phyloP scores from a whole-genome alignment of 2,113 vertebrate species.

The Neodontobutis hainanensis region DNA sequence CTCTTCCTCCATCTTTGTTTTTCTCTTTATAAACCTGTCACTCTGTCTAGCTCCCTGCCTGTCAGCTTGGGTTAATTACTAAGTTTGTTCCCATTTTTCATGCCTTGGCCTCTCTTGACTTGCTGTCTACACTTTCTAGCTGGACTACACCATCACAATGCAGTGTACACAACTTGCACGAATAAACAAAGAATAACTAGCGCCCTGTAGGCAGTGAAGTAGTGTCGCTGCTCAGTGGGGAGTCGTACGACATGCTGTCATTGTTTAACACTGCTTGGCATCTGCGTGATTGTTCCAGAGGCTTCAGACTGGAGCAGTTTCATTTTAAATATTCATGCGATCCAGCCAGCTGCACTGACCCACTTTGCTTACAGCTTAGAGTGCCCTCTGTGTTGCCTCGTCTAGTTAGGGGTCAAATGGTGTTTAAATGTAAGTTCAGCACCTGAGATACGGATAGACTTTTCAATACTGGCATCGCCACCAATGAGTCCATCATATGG shows the following conservation, averaged over 20 bases:
- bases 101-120: slow-evolving; percentile 13
- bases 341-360: slow-evolving; percentile 68
- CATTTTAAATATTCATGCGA: slow-evolving; percentile 69
- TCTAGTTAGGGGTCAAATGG: slow-evolving; percentile 52
- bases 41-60: slow-evolving; percentile 31
- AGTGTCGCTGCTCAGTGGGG: slow-evolving; percentile 31
- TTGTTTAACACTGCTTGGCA: slow-evolving; percentile 58
- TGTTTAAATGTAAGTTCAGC: slow-evolving; percentile 37
- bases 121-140: slow-evolving; percentile 11
- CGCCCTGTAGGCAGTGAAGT: slow-evolving; percentile 18
- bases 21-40: slow-evolving; percentile 38
- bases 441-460: slow-evolving; percentile 16
- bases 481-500: no score
- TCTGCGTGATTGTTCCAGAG: slow-evolving; percentile 45
- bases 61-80: slow-evolving; percentile 46
- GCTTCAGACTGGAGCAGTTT: slow-evolving; percentile 53
- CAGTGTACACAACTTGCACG: not conserved
- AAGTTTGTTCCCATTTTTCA: slow-evolving; percentile 41
- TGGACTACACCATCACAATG: not conserved
- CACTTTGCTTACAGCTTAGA: slow-evolving; percentile 70
- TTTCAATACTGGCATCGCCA: no score
- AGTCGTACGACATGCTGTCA: slow-evolving; percentile 48
- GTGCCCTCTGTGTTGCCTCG: slow-evolving; percentile 31
- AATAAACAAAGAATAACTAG: not conserved
- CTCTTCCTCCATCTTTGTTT: slow-evolving; percentile 7